Percentiles rank a stretch among this genome's conserved stretches.
Evolutionary conservation across 2,888 invertebrate genomes (phyloP).

Genomic region (Gasteruption jaculator): DNA sequence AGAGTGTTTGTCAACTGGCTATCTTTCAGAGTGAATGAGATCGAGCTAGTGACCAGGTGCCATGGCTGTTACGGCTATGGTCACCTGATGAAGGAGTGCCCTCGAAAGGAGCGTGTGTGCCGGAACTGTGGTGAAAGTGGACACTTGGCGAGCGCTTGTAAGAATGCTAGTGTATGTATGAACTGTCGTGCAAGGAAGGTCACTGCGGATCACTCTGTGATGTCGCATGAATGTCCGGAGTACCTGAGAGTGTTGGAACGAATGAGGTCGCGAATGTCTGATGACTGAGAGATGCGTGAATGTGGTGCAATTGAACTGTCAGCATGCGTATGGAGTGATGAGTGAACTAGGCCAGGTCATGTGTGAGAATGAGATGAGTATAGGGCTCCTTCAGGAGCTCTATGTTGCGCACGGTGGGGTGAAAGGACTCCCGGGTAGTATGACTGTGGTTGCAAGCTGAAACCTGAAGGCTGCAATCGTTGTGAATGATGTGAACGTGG

Average conservation of each 20-base stretch:
- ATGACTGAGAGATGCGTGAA: not conserved
- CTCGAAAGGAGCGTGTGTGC: slow-evolving; percentile 4
- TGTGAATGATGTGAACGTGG: not conserved
- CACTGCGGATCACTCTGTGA: slow-evolving; percentile 7
- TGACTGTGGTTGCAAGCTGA: slow-evolving; percentile 6
- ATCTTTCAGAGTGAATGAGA: not conserved
- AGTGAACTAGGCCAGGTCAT: slow-evolving; percentile 11
- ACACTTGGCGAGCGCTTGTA: slow-evolving; percentile 7
- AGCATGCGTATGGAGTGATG: slow-evolving; percentile 13
- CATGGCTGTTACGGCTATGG: slow-evolving; percentile 8
- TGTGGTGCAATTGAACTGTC: slow-evolving; percentile 16
- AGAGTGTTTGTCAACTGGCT: slow-evolving; percentile 8
- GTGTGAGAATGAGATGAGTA: not conserved
- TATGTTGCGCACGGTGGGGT: not conserved
- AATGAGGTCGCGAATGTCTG: not conserved
- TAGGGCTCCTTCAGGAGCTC: slow-evolving; percentile 15
- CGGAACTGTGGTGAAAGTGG: slow-evolving; percentile 11
- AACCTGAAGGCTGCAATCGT: slow-evolving; percentile 14
- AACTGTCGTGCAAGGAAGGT: slow-evolving; percentile 7
- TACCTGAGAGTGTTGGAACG: slow-evolving; percentile 3
- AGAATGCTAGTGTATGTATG: slow-evolving; percentile 1
- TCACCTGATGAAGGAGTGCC: slow-evolving; percentile 8
- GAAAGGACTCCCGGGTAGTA: slow-evolving; percentile 2
- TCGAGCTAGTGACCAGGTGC: slow-evolving; percentile 5
- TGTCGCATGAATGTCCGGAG: slow-evolving; percentile 7